These are phyloP conservation scores for Geococcyx californianus DNA, from an alignment of 2,113 vertebrate species.

Conservation along the genomic window DNA sequence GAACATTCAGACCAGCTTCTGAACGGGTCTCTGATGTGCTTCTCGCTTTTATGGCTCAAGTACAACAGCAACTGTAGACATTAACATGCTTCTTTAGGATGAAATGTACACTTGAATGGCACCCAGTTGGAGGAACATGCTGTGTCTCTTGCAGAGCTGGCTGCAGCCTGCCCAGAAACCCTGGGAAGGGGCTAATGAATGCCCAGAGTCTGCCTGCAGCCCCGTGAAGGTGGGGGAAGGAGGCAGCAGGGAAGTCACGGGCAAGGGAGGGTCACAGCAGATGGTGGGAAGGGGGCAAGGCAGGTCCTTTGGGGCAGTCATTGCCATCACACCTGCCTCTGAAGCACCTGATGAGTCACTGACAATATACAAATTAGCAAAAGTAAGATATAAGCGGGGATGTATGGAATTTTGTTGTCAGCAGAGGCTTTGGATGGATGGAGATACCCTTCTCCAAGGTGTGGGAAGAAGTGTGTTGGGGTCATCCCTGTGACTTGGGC, in stretches of 20 bases:
- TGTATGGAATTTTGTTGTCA: neutral
- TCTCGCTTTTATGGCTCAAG: slow-evolving; percentile 59
- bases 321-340: neutral
- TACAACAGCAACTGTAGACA: slow-evolving; percentile 57
- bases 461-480: neutral
- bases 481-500: neutral
- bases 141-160: neutral
- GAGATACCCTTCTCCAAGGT: neutral
- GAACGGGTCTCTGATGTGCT: slow-evolving; percentile 38
- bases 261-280: neutral
- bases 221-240: neutral
- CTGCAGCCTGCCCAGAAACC: neutral
- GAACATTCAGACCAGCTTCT: slow-evolving; percentile 39
- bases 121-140: slow-evolving; percentile 30
- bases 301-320: neutral
- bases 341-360: neutral
- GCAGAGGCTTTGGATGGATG: neutral
- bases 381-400: neutral
- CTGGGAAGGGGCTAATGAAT: neutral
- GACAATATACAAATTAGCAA: neutral
- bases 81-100: slow-evolving; percentile 67
- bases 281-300: neutral
- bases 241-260: neutral
- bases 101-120: slow-evolving; percentile 62
- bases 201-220: neutral